Conservation (phyloP, 2,113 vertebrate genomes). For the Sapajus apella region DNA sequence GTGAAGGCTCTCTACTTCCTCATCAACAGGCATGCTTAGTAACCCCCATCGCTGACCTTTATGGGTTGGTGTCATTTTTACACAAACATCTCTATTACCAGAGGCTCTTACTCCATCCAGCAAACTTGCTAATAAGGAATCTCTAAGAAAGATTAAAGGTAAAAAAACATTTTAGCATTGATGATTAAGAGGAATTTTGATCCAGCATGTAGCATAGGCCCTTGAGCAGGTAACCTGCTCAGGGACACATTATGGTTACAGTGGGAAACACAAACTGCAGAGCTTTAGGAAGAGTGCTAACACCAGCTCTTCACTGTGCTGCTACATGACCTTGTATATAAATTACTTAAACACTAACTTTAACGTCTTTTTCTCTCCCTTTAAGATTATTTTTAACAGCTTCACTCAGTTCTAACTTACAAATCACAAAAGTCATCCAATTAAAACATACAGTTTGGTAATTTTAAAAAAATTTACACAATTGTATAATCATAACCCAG, state of each 20-base stretch:
- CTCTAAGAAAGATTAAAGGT: slow-evolving; percentile 83
- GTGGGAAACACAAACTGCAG: neutral
- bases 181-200: neutral
- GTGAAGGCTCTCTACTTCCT: slow-evolving; percentile 98
- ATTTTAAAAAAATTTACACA: neutral
- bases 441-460: neutral
- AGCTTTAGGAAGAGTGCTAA: neutral
- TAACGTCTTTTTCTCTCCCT: neutral
- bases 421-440: slow-evolving; percentile 24
- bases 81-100: slow-evolving; percentile 98
- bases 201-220: neutral
- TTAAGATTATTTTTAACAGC: neutral
- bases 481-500: neutral
- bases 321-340: neutral
- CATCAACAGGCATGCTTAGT: slow-evolving; percentile 97
- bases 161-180: slow-evolving; percentile 26
- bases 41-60: slow-evolving; percentile 98
- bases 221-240: neutral
- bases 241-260: neutral
- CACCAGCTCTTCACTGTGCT: neutral
- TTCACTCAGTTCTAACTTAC: neutral
- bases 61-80: slow-evolving; percentile 96
- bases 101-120: slow-evolving; percentile 98
- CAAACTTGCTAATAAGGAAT: slow-evolving; percentile 96
- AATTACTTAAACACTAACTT: neutral